Percentiles rank a stretch among this genome's conserved stretches.
Evolutionary conservation across 2,113 vertebrate species (phyloP).

Genomic region (Peromyscus maniculatus): DNA sequence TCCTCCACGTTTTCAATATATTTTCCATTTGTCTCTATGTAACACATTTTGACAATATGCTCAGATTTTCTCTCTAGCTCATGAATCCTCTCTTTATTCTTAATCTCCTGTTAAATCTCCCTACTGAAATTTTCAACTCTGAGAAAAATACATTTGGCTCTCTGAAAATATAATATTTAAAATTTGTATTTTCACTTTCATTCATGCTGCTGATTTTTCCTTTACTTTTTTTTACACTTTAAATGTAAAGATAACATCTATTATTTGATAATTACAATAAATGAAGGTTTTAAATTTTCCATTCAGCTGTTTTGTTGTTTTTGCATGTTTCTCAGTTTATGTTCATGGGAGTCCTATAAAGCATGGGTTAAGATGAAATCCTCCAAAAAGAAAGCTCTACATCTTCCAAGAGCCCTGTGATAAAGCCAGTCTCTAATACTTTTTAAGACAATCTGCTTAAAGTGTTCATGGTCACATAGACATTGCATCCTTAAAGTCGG

Average conservation of each 20-base stretch:
- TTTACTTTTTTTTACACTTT: not conserved
- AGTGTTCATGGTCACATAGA: not conserved
- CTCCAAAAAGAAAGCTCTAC: not conserved
- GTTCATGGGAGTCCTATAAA: not conserved
- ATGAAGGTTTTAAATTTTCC: not conserved
- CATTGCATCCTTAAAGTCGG: not conserved
- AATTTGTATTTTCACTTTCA: not conserved
- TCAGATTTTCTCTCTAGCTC: not conserved
- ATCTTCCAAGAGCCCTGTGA: not conserved
- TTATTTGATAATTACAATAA: not conserved
- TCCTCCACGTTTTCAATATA: not conserved
- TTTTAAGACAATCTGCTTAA: not conserved
- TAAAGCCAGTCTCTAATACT: not conserved
- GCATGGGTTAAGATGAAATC: not conserved
- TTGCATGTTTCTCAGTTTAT: not conserved
- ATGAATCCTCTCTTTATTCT: not conserved
- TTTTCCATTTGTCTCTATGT: not conserved
- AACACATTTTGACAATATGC: not conserved
- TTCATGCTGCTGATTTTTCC: not conserved
- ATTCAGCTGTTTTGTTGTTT: not conserved
- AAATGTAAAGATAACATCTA: not conserved
- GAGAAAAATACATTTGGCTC: not conserved
- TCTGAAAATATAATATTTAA: not conserved
- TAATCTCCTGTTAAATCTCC: not conserved
- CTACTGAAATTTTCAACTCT: not conserved